Conservation (phyloP, 2,113 vertebrate species). For the Hypocryptadius cinnamomeus region DNA sequence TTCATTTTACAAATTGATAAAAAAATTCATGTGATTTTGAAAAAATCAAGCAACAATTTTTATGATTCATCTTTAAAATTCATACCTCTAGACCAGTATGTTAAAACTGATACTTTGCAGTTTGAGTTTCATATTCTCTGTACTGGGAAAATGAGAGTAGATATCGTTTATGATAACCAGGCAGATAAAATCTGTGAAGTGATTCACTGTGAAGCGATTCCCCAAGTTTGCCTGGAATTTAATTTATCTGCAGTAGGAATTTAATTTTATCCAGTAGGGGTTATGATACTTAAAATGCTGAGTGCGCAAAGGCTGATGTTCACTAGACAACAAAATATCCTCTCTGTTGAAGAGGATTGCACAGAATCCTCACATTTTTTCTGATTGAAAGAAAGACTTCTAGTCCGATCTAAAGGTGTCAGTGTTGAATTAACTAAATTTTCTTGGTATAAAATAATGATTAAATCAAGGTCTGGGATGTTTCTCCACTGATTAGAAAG, state of each 20-base stretch:
- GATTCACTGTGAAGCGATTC: background rate
- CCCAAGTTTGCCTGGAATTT: background rate
- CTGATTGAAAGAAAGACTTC: background rate
- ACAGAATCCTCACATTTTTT: background rate
- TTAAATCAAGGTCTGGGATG: background rate
- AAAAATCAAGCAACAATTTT: background rate
- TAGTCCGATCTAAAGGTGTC: background rate
- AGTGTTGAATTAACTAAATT: background rate
- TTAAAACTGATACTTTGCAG: background rate
- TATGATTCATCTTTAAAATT: background rate
- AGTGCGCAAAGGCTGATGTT: background rate
- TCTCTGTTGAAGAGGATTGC: background rate
- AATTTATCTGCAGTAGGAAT: background rate
- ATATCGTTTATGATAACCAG: background rate
- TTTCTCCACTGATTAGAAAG: background rate
- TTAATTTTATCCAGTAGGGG: background rate
- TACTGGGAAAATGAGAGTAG: background rate
- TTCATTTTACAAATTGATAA: background rate
- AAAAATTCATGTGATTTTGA: background rate
- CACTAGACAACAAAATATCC: background rate
- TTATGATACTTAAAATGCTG: background rate
- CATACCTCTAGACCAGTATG: background rate
- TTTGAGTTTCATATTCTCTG: background rate
- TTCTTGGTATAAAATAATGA: background rate
- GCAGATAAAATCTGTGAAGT: background rate